These are phyloP conservation scores for Drosophila subobscura DNA, from an alignment of 1,140 invertebrate species.

Conservation along the genomic window DNA sequence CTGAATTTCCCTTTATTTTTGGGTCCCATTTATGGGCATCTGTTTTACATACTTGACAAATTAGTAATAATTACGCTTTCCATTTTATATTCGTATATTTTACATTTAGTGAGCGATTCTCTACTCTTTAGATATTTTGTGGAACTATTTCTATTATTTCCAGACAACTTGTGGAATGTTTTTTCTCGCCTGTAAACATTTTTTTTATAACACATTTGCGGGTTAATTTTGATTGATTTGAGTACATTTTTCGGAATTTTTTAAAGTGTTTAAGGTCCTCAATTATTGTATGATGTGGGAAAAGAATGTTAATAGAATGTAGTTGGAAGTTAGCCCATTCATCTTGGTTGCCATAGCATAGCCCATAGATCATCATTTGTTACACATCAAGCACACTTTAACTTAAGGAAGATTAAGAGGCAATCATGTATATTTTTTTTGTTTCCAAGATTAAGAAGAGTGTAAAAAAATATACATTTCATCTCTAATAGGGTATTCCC, in stretches of 20 bases:
- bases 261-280: conserved; percentile 3
- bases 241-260: conserved; percentile 23
- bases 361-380: conserved; percentile 19
- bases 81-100: conserved; percentile 29
- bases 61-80: conserved; percentile 77
- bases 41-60: conserved; percentile 81
- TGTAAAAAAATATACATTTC: too few species aligned
- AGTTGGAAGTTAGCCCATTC: not conserved
- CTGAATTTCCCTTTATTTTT: conserved; percentile 18
- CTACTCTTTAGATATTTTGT: too few species aligned
- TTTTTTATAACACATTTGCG: conserved; percentile 14
- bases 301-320: conserved; percentile 17
- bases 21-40: conserved; percentile 53
- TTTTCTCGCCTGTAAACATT: conserved; percentile 6
- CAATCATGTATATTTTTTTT: not conserved
- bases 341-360: not conserved
- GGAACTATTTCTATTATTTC: too few species aligned
- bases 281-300: conserved; percentile 30
- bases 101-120: conserved; percentile 14
- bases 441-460: not conserved
- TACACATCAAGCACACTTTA: conserved; percentile 21
- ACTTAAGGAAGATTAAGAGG: too few species aligned
- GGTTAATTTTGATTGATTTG: conserved; percentile 69
- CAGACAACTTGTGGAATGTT: conserved; percentile 23
- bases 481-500: too few species aligned